These are phyloP conservation scores for Seira sanloemensis DNA, from an alignment of 2,888 invertebrate genomes.

Conservation along the genomic window DNA sequence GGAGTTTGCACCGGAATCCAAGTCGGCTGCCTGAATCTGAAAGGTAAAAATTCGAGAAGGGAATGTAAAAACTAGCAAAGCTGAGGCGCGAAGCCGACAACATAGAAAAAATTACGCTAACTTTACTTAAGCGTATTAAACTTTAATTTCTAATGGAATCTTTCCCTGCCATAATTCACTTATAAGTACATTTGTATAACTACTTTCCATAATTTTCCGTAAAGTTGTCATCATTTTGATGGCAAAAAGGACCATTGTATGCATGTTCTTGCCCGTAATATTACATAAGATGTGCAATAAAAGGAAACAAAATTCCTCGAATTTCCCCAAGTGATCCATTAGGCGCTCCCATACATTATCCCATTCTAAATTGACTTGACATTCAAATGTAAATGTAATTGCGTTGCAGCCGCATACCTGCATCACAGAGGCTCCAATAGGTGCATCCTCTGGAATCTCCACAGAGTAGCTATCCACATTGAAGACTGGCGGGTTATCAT, in stretches of 20 bases:
- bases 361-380: neutral
- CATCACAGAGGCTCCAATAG: constrained; percentile 83
- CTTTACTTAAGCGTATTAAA: too few relatives aligned
- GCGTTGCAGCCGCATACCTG: constrained; percentile 79
- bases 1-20: constrained; percentile 89
- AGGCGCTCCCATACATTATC: neutral
- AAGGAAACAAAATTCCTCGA: neutral
- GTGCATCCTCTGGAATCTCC: constrained; percentile 87
- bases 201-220: too few relatives aligned
- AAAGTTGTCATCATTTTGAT: too few relatives aligned
- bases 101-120: too few relatives aligned
- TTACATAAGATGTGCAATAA: neutral
- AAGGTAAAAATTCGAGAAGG: constrained; percentile 12
- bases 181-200: too few relatives aligned
- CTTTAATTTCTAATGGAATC: too few relatives aligned
- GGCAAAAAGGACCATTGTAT: too few relatives aligned
- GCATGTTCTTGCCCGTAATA: too few relatives aligned
- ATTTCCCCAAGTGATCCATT: neutral
- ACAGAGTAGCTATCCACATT: constrained; percentile 83
- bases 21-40: constrained; percentile 86
- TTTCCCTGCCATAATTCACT: too few relatives aligned
- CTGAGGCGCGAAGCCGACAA: too few relatives aligned
- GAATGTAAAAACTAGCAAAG: too few relatives aligned
- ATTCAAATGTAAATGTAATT: neutral
- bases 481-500: constrained; percentile 92